Percentiles rank a stretch among this genome's conserved stretches.
Evolutionary conservation across 1,140 invertebrate genomes (phyloP).

Genomic region (Drosophila mauritiana): DNA sequence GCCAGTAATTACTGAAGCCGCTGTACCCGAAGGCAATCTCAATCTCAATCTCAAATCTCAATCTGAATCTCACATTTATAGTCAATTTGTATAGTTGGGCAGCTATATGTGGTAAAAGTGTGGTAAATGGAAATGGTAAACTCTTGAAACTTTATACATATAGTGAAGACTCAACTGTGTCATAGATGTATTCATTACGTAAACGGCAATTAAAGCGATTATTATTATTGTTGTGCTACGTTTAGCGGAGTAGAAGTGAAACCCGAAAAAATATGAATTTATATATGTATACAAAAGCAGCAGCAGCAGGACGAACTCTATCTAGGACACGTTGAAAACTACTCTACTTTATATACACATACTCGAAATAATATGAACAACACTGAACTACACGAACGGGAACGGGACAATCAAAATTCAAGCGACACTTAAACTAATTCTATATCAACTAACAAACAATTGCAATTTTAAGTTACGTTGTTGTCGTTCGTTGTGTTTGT

Average conservation of each 20-base stretch:
- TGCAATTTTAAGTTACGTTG: conserved; percentile 45
- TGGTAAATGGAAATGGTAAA: conserved; percentile 39
- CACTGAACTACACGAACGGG: conserved; percentile 47
- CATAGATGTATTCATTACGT: conserved; percentile 33
- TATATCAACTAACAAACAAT: conserved; percentile 25
- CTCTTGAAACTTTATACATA: conserved; percentile 46
- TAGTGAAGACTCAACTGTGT: conserved; percentile 15
- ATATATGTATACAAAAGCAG: conserved; percentile 45
- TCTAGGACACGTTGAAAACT: conserved; percentile 27
- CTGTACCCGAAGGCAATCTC: conserved; percentile 8
- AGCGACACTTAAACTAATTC: conserved; percentile 60
- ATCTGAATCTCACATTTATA: conserved; percentile 37
- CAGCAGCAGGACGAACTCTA: conserved; percentile 34
- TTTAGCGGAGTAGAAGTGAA: conserved; percentile 51
- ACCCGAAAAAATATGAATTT: conserved; percentile 49
- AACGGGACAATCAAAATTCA: conserved; percentile 82
- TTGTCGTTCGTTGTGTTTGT: conserved; percentile 44
- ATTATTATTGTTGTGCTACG: conserved; percentile 73
- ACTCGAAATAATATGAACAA: conserved; percentile 54
- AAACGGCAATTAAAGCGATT: conserved; percentile 65
- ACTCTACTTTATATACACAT: conserved; percentile 46
- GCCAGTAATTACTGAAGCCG: conserved; percentile 5
- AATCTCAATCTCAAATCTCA: not conserved
- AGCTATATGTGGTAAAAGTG: conserved; percentile 38
- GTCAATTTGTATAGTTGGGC: conserved; percentile 68